Base-by-base conservation (phyloP, 2,113 vertebrate genomes). In the Cynopterus brachyotis region DNA sequence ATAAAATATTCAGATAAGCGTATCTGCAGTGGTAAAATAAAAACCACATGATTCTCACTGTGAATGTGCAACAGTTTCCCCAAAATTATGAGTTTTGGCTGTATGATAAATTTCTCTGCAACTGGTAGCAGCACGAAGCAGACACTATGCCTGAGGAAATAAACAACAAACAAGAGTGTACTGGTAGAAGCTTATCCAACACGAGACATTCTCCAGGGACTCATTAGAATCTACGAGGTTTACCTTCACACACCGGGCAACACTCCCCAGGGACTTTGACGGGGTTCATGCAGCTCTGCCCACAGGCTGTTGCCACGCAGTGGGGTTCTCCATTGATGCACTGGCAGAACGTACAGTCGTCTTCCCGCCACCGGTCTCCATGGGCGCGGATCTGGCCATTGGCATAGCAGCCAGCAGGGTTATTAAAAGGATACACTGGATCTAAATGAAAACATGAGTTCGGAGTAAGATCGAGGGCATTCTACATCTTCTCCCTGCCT, bases 301-400 rank as follows among this genome's bases (percentile, higher is more conserved):
- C 99, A 0, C 99, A 99, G 88, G 99, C 99, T 0, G 99, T 99
- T 0, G 99, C 99, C 45, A 99, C 98, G 0, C 99, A 99, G 81
- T 99, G 99, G 0, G 99, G 97, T 3, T 99, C 98, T 32, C 99
- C 99, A 0, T 98, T 99, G 98, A 99, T 99, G 96, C 99, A 99
- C 97, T 99, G 99, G 98, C 99, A 99, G 98, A 99, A 99, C 0
- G 99, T 99, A 76, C 99, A 99, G 98, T 99, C 99, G 0, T 99
- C 99, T 94, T 99, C 99, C 5, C 99, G 98, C 99, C 99, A 99
- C 96, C 99, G 99, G 96, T 99, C 99, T 2, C 99, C 99, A 0
- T 99, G 99, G 9, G 99, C 99, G 0, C 99, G 98, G 97, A 99
- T 99, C 98, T 99, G 99, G 10, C 99, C 99, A 0, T 98, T 99